A percentile compares a stretch with the other conserved stretches of the same genome.
These are phyloP conservation scores for Dermolepida albohirtum DNA, from an alignment of 2,888 invertebrate species.

Conservation along the genomic window DNA sequence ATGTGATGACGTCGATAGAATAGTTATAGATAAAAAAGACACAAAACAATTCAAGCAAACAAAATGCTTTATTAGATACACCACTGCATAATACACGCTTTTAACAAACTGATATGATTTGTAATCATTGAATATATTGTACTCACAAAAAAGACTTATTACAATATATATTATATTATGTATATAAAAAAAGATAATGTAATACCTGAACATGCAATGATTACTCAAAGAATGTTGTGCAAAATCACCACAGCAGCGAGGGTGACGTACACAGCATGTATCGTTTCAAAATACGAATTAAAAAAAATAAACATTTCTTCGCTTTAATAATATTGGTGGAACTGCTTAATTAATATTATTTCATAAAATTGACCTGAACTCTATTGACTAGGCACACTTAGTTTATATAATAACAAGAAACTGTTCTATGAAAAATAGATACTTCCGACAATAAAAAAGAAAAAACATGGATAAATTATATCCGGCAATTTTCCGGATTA, in stretches of 20 bases:
- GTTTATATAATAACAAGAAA: conserved; percentile 72
- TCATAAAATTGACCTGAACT: conserved; percentile 72
- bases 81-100: conserved; percentile 68
- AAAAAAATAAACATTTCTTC: conserved; percentile 42
- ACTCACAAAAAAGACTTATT: conserved; percentile 61
- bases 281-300: conserved; percentile 39
- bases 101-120: conserved; percentile 68
- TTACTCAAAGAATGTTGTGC: conserved; percentile 32
- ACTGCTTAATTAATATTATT: conserved; percentile 62
- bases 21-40: not conserved
- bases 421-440: conserved; percentile 68
- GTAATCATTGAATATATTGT: conserved; percentile 64
- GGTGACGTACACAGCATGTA: conserved; percentile 34
- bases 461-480: conserved; percentile 63
- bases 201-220: conserved; percentile 49
- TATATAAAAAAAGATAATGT: conserved; percentile 36
- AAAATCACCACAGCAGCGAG: conserved; percentile 10
- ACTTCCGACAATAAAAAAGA: conserved; percentile 66
- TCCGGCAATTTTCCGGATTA: conserved; percentile 52
- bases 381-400: conserved; percentile 77
- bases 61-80: conserved; percentile 68
- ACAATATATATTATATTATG: conserved; percentile 50
- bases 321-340: conserved; percentile 56
- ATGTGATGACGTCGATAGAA: not conserved
- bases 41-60: conserved; percentile 61